Percentiles rank a stretch among this genome's conserved stretches.
These are phyloP conservation scores for Dunckerocampus dactyliophorus DNA, from an alignment of 2,113 vertebrate species.

Conservation along the genomic window DNA sequence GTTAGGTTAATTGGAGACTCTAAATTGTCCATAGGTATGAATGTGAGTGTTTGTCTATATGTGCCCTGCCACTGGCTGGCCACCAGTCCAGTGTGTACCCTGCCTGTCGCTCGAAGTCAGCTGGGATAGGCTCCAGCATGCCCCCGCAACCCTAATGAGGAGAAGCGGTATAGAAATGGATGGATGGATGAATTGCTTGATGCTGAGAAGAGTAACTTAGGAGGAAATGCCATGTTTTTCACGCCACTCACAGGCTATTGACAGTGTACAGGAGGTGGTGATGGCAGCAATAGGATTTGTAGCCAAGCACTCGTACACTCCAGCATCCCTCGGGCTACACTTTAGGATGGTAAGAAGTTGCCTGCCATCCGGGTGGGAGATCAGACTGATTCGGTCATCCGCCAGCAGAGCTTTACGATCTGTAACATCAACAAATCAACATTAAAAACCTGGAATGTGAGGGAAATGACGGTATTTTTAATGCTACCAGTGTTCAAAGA, in stretches of 20 bases:
- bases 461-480: neutral
- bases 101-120: too few species aligned
- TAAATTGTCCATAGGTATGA: too few species aligned
- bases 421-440: slow-evolving; percentile 37
- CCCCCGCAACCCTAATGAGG: too few species aligned
- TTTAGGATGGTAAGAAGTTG: slow-evolving; percentile 85
- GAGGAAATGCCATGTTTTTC: neutral
- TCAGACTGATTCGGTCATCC: slow-evolving; percentile 71
- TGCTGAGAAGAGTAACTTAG: too few species aligned
- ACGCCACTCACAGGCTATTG: slow-evolving; percentile 83
- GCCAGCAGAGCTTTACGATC: slow-evolving; percentile 80
- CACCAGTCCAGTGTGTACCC: too few species aligned
- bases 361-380: slow-evolving; percentile 86
- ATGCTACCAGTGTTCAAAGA: slow-evolving; percentile 30
- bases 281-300: slow-evolving; percentile 82
- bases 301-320: slow-evolving; percentile 88
- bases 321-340: slow-evolving; percentile 75
- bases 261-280: slow-evolving; percentile 85
- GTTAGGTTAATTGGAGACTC: too few species aligned
- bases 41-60: too few species aligned
- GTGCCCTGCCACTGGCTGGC: too few species aligned
- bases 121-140: too few species aligned
- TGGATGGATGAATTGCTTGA: too few species aligned
- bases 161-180: too few species aligned
- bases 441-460: neutral